Evolutionary conservation across 2,888 invertebrate species (phyloP), one percentile per base, ranked within the genome.

Genomic region (Drosophila rellima): DNA sequence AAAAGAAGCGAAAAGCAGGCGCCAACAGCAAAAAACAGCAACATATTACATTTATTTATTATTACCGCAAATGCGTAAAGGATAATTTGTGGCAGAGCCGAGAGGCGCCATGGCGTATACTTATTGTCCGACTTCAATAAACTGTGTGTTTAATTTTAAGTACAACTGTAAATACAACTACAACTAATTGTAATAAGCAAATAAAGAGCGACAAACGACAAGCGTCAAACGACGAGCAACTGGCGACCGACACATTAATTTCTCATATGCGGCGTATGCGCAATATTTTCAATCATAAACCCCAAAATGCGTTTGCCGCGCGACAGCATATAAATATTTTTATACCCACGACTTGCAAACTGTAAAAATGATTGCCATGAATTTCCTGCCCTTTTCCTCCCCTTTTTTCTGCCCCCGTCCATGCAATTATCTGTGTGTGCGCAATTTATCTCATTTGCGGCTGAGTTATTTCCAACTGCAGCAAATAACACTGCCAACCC

Each of bases 401-500:
- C 17, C 1, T n/a, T 55, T 31, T 8, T 0, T 13, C 26, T 8
- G 26, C 23, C 17, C n/a, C 5, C 29, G 17, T 45, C 54, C 74
- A 62, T 80, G 82, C 87, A 90, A 90, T 90, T 90, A 90, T 91
- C 82, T 87, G 78, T 75, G 74, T 86, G 78, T 79, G 81, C 74
- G 76, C 85, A 88, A 85, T 90, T 91, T 90, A 91, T 90, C 90
- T 91, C 90, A 88, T 91, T 91, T 91, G 90, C 82, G 89, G 90
- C 89, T 90, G 89, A 90, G 84, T 90, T 90, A 89, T 89, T 89
- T 89, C 79, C 89, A 74, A 80, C 87, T 80, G 84, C 87, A 75
- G 83, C 87, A 78, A 80, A 86, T 85, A 84, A 72, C 84, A 64
- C 67, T 44, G 59, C 48, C 60, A 61, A 45, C 37, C 26, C 23